Conservation (phyloP, 2,113 vertebrate species). For the Nothobranchius furzeri region DNA sequence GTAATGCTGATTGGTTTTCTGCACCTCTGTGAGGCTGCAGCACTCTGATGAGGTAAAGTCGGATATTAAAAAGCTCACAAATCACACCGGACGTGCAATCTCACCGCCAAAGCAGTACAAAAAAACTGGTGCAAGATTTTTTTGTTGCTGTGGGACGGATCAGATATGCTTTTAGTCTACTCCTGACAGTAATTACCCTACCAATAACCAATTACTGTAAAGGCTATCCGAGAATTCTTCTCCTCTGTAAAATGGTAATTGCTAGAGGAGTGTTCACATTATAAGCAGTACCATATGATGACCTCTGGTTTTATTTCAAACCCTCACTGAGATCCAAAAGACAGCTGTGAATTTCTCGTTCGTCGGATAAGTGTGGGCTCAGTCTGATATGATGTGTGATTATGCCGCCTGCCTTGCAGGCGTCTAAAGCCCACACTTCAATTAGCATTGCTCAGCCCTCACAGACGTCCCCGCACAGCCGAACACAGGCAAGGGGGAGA, state of each 20-base stretch:
- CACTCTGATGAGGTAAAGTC: conserved; percentile 40
- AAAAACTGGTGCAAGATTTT: conserved; percentile 37
- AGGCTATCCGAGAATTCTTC: conserved; percentile 57
- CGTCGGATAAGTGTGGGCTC: conserved; percentile 59
- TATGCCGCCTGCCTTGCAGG: conserved; percentile 54
- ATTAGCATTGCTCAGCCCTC: conserved; percentile 59
- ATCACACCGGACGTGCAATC: conserved; percentile 46
- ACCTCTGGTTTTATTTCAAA: conserved; percentile 69
- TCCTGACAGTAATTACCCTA: conserved; percentile 67
- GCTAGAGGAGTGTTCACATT: conserved; percentile 51
- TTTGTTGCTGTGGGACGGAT: conserved; percentile 25
- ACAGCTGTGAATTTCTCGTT: conserved; percentile 66
- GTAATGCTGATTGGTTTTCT: conserved; percentile 37
- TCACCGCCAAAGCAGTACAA: conserved; percentile 46
- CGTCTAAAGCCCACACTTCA: conserved; percentile 64
- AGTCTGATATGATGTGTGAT: conserved; percentile 64
- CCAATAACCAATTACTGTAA: conserved; percentile 69
- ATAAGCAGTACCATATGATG: conserved; percentile 62
- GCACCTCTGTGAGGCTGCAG: conserved; percentile 43
- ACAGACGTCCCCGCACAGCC: conserved; percentile 32
- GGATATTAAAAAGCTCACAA: conserved; percentile 48
- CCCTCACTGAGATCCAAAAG: conserved; percentile 52
- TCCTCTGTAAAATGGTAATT: conserved; percentile 60
- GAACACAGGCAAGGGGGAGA: conserved; percentile 9
- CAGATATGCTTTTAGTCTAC: conserved; percentile 53